Evolutionary conservation across 2,797 vertebrate species (phyloP).

Genomic region (Tarsius wallacei): DNA sequence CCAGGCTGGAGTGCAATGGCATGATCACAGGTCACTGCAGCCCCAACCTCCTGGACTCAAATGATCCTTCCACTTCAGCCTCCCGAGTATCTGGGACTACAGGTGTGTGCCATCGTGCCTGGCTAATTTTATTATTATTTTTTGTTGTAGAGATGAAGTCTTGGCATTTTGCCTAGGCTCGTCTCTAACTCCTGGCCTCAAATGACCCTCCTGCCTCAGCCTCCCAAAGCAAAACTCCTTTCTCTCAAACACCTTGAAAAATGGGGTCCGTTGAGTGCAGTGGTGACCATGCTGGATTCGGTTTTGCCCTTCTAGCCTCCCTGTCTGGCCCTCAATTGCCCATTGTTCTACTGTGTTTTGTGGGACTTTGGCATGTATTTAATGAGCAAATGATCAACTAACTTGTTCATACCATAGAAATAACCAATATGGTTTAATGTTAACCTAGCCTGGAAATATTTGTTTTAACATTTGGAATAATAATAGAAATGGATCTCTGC

Average conservation of each 20-base stretch:
- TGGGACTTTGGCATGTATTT: neutral
- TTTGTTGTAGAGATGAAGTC: too few species aligned
- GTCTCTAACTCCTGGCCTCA: too few species aligned
- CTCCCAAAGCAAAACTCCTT: neutral
- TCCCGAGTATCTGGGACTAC: too few species aligned
- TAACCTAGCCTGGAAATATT: neutral
- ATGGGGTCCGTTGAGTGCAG: neutral
- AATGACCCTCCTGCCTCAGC: too few species aligned
- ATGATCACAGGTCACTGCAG: too few species aligned
- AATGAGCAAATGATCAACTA: neutral
- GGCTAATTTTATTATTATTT: too few species aligned
- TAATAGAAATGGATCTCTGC: neutral
- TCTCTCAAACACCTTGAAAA: neutral
- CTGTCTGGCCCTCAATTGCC: neutral
- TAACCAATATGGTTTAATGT: neutral
- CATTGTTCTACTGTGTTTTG: neutral
- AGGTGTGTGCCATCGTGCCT: too few species aligned
- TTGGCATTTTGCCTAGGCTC: too few species aligned
- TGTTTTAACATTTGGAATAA: slow-evolving; percentile 19
- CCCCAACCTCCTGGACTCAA: too few species aligned
- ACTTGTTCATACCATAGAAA: neutral
- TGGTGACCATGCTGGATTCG: neutral
- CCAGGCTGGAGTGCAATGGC: too few species aligned
- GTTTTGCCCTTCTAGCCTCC: rapidly evolving
- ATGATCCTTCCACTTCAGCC: too few species aligned